Evolutionary conservation across 1,140 invertebrate genomes (phyloP), one percentile per base, ranked within the genome.

Genomic region (Bicyclus anynana): DNA sequence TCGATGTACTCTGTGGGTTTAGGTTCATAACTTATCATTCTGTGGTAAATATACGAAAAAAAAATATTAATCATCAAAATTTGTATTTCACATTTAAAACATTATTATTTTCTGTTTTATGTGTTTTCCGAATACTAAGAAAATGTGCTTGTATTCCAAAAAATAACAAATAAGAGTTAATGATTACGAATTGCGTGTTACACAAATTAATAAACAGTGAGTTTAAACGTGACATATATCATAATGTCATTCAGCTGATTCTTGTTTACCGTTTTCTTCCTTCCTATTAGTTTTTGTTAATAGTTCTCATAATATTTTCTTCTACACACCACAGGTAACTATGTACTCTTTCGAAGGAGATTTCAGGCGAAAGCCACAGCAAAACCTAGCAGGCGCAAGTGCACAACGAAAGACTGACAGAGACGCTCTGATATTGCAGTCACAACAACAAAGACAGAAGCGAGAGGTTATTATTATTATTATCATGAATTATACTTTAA

Each of bases 281-380:
- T 14, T 26, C 23, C 23, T 62, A 74, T 69, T 75, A 72, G 66
- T 18, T 33, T 38, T 59, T 37, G 53, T 44, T n/a, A n/a, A n/a
- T n/a, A n/a, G n/a, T n/a, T n/a, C n/a, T n/a, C n/a, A n/a, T n/a
- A n/a, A n/a, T n/a, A n/a, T n/a, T n/a, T n/a, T n/a, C 65, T 74
- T 51, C 7, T 12, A 33, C 7, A 10, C 5, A 33, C n/a, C 29
- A 33, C 29, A 33, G 7, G 29, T 62, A 80, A 67, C 47, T 42
- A 92, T 91, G 92, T 95, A 95, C 84, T 95, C 94, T 78, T 99
- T 99, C 86, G 97, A 99, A 78, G 97, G 97, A 44, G 94, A 98
- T 77, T 97, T 95, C 82, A 92, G 95, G 59, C 91, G 94, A 42
- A 94, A 93, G 79, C 97, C 97, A 0, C 92, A 96, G 62, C 97